Evolutionary conservation across 1,140 invertebrate genomes (phyloP), one percentile per base, ranked within the genome.

Genomic region (Trichoplusia ni): DNA sequence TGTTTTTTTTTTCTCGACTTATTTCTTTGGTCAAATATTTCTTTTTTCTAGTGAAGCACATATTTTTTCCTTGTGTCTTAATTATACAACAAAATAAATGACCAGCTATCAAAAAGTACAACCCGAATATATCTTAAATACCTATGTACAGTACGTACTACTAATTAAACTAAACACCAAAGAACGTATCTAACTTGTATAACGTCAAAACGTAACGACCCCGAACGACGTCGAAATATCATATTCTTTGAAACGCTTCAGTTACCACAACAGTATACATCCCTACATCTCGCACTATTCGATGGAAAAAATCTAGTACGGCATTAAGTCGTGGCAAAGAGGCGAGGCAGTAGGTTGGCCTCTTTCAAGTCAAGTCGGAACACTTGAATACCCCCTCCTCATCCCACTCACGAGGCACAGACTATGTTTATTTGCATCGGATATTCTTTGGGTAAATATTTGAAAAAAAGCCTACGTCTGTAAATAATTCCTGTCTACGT

Each of bases 401-500:
- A 75, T 61, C 51, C 81, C 62, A 71, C 72, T 37, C 19, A 18
- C 67, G 18, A 42, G 67, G 51, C 65, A 72, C 75, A 83, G 79
- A 77, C 84, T 81, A 80, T 90, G 76, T 84, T 89, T 87, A 87
- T 89, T 86, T 89, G 82, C 84, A 86, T 84, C 70, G 58, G 73
- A 82, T 77, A 76, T 77, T 74, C 76, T 74, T 77, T 78, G 46
- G 38, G 47, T 33, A 58, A 66, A 37, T 56, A 31, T 47, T 25
- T 25, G 18, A 19, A 60, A 60, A 51, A 37, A 62, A 40, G 14
- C 11, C 23, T 40, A 25, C 6, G 5, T 29, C 11, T 42, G 5
- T 19, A 38, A 35, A 33, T 33, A 31, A 49, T 49, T 49, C 21
- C 25, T 13, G n/a, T 2, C 4, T 0, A 18, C 9, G 9, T 9